A percentile compares a stretch with the other conserved stretches of the same genome.
Conservation (phyloP, 2,797 vertebrate genomes). For the Babyrousa celebensis region DNA sequence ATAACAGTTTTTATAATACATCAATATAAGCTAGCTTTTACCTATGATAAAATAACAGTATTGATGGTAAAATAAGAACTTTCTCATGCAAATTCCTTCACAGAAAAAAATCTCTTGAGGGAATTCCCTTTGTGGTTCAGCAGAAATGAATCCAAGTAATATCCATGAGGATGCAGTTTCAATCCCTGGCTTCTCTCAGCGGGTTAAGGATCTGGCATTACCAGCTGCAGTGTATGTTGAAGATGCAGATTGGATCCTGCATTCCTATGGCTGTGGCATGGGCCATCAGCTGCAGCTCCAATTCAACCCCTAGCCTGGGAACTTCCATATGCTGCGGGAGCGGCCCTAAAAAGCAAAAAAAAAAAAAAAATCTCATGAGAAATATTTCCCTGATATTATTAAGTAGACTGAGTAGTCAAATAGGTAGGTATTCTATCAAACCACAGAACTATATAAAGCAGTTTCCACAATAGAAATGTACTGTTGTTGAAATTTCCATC, state of each 20-base stretch:
- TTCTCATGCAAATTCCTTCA: conserved; percentile 38
- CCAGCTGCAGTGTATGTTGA: too few relatives aligned
- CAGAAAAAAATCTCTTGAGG: background rate
- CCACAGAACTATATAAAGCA: background rate
- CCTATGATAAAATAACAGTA: background rate
- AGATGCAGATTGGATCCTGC: too few relatives aligned
- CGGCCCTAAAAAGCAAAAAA: too few relatives aligned
- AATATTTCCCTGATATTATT: background rate
- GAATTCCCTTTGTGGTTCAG: too few relatives aligned
- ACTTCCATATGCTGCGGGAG: too few relatives aligned
- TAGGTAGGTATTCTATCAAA: background rate
- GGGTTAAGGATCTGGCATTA: too few relatives aligned
- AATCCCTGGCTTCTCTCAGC: too few relatives aligned
- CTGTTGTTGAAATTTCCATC: background rate
- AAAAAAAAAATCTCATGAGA: background rate
- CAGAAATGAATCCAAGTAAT: too few relatives aligned
- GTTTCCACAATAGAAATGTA: background rate
- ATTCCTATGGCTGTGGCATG: too few relatives aligned
- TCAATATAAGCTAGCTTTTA: conserved; percentile 65
- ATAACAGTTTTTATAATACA: background rate
- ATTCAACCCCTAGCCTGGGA: too few relatives aligned
- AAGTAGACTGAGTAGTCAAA: background rate
- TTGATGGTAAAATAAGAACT: background rate
- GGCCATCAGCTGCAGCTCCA: too few relatives aligned
- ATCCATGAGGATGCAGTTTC: too few relatives aligned